Evolutionary conservation across 2,888 invertebrate genomes (phyloP), one percentile per base, ranked within the genome.

Genomic region (Clanis bilineata): DNA sequence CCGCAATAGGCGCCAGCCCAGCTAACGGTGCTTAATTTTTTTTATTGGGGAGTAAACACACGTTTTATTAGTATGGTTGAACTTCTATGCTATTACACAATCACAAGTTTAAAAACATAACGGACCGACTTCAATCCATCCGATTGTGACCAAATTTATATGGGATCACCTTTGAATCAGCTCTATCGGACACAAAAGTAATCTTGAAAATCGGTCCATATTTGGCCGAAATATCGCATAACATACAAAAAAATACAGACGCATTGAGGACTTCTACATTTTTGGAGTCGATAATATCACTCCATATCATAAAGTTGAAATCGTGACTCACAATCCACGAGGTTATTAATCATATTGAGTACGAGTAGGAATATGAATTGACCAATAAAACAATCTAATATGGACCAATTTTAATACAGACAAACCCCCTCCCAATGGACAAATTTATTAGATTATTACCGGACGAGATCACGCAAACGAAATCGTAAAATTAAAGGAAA

Each of bases 391-490:
- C 72, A 72, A 77, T 85, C 86, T 88, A 86, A 85, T 85, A 85
- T 84, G 79, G 81, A 88, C 81, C 85, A 83, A 86, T 84, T 83
- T 74, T 70, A 76, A 70, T 73, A 66, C 56, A 68, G 67, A 69
- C 64, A 72, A 72, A 73, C 78, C 82, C 88, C 85, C 77, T 88
- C 88, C 90, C 86, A 79, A 81, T 82, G 89, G 89, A 88, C 88
- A 72, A 84, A 83, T 89, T 84, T 85, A 91, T 89, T 88, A 83
- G 76, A 86, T 90, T 90, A 90, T 89, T 86, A 87, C 88, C 82
- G 89, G 85, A 82, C 84, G 82, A 85, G 80, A 89, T 87, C 91
- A 92, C 91, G 91, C 91, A 89, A 90, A 90, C 86, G 86, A 85
- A 92, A 90, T 90, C 88, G 86, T 90, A 86, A 90, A 90, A 89